Evolutionary conservation across 2,888 invertebrate species (phyloP).

Genomic region (Andrena trimmerana): DNA sequence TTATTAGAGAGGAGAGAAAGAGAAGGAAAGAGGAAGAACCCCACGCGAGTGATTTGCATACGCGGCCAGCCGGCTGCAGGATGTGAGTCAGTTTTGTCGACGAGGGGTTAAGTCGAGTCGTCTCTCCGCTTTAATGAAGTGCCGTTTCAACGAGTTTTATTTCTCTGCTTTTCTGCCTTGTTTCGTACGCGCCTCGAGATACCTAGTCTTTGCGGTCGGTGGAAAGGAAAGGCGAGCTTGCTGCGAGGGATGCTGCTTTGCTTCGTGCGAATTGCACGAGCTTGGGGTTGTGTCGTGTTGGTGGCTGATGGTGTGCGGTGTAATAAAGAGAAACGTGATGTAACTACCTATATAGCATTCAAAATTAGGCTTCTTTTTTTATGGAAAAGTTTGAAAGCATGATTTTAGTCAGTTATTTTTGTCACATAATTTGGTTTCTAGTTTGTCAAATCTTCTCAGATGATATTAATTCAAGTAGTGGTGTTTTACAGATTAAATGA

Average conservation of each 20-base stretch:
- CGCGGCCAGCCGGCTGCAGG: conserved; percentile 77
- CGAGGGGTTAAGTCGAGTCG: conserved; percentile 72
- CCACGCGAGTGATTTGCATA: conserved; percentile 79
- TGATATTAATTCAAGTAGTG: background rate
- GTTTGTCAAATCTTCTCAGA: no score
- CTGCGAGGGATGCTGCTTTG: conserved; percentile 10
- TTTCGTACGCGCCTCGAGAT: conserved; percentile 14
- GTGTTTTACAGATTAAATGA: background rate
- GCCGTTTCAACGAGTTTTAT: conserved; percentile 46
- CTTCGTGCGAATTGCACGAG: conserved; percentile 9
- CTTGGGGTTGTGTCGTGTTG: conserved; percentile 28
- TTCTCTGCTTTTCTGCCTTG: conserved; percentile 11
- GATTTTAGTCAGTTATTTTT: no score
- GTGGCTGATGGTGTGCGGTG: conserved; percentile 6
- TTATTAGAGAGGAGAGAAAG: conserved; percentile 10
- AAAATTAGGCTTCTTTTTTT: background rate
- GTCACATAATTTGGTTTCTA: no score
- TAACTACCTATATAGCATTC: background rate
- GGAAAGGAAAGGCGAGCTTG: conserved; percentile 6
- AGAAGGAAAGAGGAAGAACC: conserved; percentile 59
- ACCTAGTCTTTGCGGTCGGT: conserved; percentile 5
- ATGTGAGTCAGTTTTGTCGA: conserved; percentile 77
- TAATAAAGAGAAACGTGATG: background rate
- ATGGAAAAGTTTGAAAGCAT: background rate
- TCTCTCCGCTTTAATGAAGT: conserved; percentile 75